phyloP scores from a whole-genome alignment of 2,113 vertebrate species.

The Lates calcarifer region DNA sequence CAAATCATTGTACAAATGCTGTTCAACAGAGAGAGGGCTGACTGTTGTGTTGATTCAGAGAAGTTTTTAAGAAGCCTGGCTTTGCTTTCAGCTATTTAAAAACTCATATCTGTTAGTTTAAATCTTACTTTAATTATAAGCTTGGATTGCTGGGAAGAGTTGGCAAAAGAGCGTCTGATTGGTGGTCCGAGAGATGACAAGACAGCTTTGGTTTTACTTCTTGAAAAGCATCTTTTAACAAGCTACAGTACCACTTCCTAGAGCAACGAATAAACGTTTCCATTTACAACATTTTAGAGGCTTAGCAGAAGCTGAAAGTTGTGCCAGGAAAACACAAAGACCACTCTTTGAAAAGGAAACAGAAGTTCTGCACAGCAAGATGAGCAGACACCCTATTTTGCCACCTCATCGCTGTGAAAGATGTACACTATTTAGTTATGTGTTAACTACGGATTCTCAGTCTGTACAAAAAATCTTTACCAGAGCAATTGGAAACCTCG shows the following conservation, averaged over 20 bases:
- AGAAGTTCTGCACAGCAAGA: conserved; percentile 54
- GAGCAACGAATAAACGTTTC: conserved; percentile 52
- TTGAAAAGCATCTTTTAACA: conserved; percentile 19
- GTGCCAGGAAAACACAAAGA: conserved; percentile 64
- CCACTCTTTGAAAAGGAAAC: conserved; percentile 57
- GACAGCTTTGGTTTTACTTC: conserved; percentile 34
- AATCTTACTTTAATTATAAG: conserved; percentile 37
- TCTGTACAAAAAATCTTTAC: conserved; percentile 9
- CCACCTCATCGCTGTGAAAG: conserved; percentile 55
- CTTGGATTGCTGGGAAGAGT: background rate
- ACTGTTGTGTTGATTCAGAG: conserved; percentile 23
- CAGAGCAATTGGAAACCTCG: background rate
- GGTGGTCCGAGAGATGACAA: conserved; percentile 12
- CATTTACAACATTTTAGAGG: conserved; percentile 40
- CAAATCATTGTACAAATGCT: conserved; percentile 42
- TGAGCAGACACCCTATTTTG: conserved; percentile 52
- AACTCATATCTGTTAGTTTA: background rate
- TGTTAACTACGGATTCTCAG: conserved; percentile 37
- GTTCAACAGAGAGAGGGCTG: conserved; percentile 14
- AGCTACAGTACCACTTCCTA: conserved; percentile 33
- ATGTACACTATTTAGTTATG: conserved; percentile 26
- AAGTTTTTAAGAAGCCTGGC: conserved; percentile 18
- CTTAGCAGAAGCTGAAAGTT: conserved; percentile 30
- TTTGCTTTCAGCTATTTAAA: conserved; percentile 41
- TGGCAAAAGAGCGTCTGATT: conserved; percentile 1